Conservation (phyloP, 2,797 vertebrate species). For the Knipowitschia caucasica region DNA sequence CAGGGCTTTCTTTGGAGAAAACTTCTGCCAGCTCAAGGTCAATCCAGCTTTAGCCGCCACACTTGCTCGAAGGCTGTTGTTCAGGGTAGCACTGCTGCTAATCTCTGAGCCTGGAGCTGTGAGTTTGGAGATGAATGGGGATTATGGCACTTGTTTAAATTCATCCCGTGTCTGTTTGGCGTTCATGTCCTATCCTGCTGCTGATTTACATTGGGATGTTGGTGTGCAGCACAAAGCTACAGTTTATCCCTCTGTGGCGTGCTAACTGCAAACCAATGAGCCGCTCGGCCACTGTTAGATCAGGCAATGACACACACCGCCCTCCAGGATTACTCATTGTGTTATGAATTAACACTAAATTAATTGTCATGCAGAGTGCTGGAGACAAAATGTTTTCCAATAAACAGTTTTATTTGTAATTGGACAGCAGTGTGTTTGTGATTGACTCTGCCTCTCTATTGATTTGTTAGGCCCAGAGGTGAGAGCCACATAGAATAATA, state of each 20-base stretch:
- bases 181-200: slow-evolving; percentile 27
- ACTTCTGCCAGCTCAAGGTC: slow-evolving; percentile 42
- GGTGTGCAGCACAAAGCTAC: slow-evolving; percentile 36
- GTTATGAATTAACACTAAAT: slow-evolving; percentile 54
- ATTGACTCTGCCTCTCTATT: slow-evolving; percentile 47
- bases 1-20: neutral
- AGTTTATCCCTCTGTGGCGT: slow-evolving; percentile 33
- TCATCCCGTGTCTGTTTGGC: slow-evolving; percentile 41
- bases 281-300: slow-evolving; percentile 32
- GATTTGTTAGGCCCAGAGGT: slow-evolving; percentile 47
- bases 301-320: slow-evolving; percentile 11
- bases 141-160: slow-evolving; percentile 56
- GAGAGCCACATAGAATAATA: slow-evolving; percentile 42
- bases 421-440: slow-evolving; percentile 24
- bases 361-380: slow-evolving; percentile 36
- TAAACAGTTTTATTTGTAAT: slow-evolving; percentile 35
- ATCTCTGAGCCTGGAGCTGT: slow-evolving; percentile 38
- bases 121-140: slow-evolving; percentile 51
- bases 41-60: slow-evolving; percentile 33
- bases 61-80: slow-evolving; percentile 17
- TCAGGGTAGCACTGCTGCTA: slow-evolving; percentile 26
- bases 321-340: slow-evolving; percentile 35
- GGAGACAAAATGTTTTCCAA: slow-evolving; percentile 44
- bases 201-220: slow-evolving; percentile 60
- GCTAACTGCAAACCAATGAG: slow-evolving; percentile 38